Base-by-base conservation (phyloP, 2,888 invertebrate genomes). In the Stenotaenia linearis region DNA sequence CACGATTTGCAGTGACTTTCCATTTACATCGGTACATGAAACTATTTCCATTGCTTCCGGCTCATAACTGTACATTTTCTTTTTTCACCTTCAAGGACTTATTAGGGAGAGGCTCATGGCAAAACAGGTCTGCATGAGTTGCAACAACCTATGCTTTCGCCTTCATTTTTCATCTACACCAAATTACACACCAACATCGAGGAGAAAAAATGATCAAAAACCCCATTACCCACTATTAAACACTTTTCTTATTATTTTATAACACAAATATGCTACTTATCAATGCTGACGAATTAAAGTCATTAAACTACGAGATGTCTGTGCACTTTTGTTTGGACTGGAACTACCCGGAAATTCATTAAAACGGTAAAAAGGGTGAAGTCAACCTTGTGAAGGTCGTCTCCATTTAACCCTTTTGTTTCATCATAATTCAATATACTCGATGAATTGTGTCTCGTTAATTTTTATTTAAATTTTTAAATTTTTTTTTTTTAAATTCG, bases 51-150 rank as follows among this genome's bases (percentile, higher is more conserved):
- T 69, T 25, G 69, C 69, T 69, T 69, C 69, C 69, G 69, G 69
- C 69, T 69, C 28, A 28, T 69, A 69, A 69, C 69, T 28, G 69
- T 69, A 69, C 15, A 69, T 69, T 69, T 69, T 28, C 28, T 69
- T 69, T 69, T 69, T 69, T 69, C 69, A 69, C 69, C 69, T 69
- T 69, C 69, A 69, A 69, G 69, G 69, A 69, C 69, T 69, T 69
- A 69, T 28, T 69, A 69, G 69, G 69, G 69, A 69, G 69, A 69
- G 69, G 69, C 69, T 69, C 69, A 69, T 69, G 28, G 69, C 28
- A 69, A 69, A 69, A 69, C 69, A 69, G 69, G 69, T 69, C 69
- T 69, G 15, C 23, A 69, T 25, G 69, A 69, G 69, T 69, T 69
- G 69, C 69, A 69, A 69, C 69, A 69, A 69, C 69, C n/a, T 28